Evolutionary conservation across 1,140 invertebrate species (phyloP).

Genomic region (Euura lappo): DNA sequence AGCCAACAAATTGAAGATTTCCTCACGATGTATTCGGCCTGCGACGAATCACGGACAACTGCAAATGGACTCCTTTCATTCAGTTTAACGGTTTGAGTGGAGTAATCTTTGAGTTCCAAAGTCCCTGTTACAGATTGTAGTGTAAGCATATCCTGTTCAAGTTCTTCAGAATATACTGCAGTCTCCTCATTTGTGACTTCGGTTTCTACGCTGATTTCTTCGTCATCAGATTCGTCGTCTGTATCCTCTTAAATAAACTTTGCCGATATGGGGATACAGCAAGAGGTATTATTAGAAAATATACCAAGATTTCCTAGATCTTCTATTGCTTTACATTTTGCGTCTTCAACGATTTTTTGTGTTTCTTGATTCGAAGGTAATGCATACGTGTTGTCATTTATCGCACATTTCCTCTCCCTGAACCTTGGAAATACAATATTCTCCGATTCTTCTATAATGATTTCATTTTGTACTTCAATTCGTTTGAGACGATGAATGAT

Average conservation of each 20-base stretch:
- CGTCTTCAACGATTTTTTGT: background rate
- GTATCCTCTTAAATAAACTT: background rate
- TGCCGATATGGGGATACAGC: background rate
- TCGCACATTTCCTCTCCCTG: background rate
- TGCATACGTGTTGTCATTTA: background rate
- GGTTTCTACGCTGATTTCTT: background rate
- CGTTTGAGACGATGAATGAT: constrained; percentile 5
- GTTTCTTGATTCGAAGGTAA: background rate
- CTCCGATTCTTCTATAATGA: background rate
- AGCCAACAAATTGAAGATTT: constrained; percentile 26
- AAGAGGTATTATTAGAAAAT: background rate
- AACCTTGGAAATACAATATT: background rate
- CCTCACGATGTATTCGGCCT: constrained; percentile 19
- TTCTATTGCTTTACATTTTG: background rate
- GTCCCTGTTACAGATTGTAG: constrained; percentile 14
- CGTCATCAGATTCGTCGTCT: background rate
- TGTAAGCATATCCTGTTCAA: constrained; percentile 13
- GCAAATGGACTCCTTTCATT: constrained; percentile 5
- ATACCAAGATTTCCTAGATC: background rate
- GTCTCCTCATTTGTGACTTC: background rate
- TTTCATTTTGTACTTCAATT: constrained; percentile 6
- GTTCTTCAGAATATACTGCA: background rate
- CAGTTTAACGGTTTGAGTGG: background rate
- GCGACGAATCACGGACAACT: constrained; percentile 14
- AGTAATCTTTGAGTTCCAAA: constrained; percentile 19